Evolutionary conservation across 2,797 vertebrate genomes (phyloP).

Genomic region (Adelosebastes latens): DNA sequence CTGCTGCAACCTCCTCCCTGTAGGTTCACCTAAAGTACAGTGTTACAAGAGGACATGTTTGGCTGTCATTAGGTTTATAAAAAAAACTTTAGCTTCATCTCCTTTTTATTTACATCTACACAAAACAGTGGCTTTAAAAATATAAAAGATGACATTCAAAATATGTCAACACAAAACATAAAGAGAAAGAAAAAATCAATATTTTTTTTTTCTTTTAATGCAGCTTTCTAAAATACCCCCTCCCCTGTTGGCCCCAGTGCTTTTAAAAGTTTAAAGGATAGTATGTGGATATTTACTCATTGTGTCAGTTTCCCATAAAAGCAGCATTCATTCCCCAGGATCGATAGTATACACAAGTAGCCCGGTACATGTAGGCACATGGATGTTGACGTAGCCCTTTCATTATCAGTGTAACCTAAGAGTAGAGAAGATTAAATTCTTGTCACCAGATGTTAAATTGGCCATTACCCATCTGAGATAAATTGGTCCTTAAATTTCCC

Average conservation of each 20-base stretch:
- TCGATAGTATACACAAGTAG: conserved; percentile 71
- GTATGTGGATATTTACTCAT: conserved; percentile 74
- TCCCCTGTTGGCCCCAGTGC: conserved; percentile 33
- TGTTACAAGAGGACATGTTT: background rate
- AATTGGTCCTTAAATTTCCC: conserved; percentile 67
- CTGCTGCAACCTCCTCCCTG: conserved; percentile 33
- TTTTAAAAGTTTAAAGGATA: conserved; percentile 68
- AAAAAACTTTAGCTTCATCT: background rate
- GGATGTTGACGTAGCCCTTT: conserved; percentile 74
- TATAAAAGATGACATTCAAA: conserved; percentile 1
- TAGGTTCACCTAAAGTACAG: conserved; percentile 54
- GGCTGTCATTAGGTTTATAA: background rate
- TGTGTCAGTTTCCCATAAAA: conserved; percentile 78
- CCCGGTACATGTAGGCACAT: conserved; percentile 26
- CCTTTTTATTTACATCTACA: conserved; percentile 12
- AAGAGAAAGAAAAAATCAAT: conserved; percentile 20
- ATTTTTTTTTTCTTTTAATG: conserved; percentile 33
- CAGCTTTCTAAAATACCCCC: conserved; percentile 20
- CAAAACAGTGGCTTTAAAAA: background rate
- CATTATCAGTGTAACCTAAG: conserved; percentile 73
- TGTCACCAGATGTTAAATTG: conserved; percentile 74
- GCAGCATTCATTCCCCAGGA: conserved; percentile 57
- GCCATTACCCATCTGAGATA: conserved; percentile 65
- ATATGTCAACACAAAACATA: conserved; percentile 18
- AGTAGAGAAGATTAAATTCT: conserved; percentile 73